Conservation (phyloP, 2,113 vertebrate species). For the Scytalopus superciliaris region DNA sequence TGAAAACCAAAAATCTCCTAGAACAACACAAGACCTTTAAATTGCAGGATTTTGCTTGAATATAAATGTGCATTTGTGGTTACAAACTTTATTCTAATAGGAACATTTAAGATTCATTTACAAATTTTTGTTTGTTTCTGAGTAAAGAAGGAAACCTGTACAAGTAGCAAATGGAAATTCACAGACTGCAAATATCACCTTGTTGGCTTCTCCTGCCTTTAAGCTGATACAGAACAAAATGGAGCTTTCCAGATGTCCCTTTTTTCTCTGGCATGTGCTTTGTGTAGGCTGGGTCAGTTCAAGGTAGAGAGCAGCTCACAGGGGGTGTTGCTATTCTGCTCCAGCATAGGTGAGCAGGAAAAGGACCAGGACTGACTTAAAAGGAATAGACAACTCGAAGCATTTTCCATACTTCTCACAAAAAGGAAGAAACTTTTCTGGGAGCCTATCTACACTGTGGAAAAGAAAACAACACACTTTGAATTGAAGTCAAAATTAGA, state of each 20-base stretch:
- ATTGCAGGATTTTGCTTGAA: not conserved
- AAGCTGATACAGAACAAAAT: not conserved
- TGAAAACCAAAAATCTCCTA: not conserved
- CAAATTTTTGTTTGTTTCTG: not conserved
- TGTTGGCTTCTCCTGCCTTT: not conserved
- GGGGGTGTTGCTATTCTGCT: not conserved
- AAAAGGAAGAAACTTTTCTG: not conserved
- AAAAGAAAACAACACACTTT: not conserved
- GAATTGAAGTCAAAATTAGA: not conserved
- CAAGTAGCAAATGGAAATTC: not conserved
- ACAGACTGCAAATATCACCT: not conserved
- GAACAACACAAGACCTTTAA: not conserved
- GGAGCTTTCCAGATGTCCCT: not conserved
- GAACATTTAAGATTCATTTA: not conserved
- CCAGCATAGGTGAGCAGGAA: not conserved
- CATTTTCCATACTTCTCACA: not conserved
- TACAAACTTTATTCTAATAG: not conserved
- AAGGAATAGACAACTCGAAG: accelerated
- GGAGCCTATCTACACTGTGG: not conserved
- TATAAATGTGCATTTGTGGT: not conserved
- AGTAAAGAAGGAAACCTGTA: not conserved
- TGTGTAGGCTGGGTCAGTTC: not conserved
- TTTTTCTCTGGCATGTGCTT: not conserved
- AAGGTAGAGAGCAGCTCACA: accelerated
- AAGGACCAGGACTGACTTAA: not conserved